phyloP scores from a whole-genome alignment of 2,888 invertebrate species.

The Adelognathus sp. region DNA sequence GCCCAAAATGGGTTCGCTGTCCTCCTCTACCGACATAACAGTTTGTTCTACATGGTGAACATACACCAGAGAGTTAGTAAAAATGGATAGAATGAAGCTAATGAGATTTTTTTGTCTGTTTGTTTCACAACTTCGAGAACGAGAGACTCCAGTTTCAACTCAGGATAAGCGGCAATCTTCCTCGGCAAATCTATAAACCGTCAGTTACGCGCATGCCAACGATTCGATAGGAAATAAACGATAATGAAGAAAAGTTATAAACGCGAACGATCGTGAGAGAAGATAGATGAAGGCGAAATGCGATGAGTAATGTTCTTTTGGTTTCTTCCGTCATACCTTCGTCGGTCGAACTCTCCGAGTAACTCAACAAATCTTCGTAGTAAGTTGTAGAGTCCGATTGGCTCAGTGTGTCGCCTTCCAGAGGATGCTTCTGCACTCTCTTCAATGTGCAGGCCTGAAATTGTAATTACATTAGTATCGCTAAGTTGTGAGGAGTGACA shows the following conservation, averaged over 20 bases:
- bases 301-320: constrained; percentile 44
- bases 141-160: constrained; percentile 41
- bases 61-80: constrained; percentile 73
- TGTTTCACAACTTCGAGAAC: constrained; percentile 41
- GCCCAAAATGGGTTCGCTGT: constrained; percentile 93
- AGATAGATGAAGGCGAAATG: constrained; percentile 54
- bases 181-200: constrained; percentile 71
- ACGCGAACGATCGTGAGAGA: constrained; percentile 8
- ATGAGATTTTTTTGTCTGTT: constrained; percentile 54
- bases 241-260: constrained; percentile 14
- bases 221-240: constrained; percentile 40
- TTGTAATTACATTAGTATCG: too few species aligned
- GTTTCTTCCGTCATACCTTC: constrained; percentile 90
- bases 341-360: constrained; percentile 94
- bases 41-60: constrained; percentile 75
- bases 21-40: constrained; percentile 84
- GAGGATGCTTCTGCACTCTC: constrained; percentile 90
- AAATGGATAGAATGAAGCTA: constrained; percentile 67
- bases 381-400: constrained; percentile 97
- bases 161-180: constrained; percentile 63
- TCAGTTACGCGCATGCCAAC: constrained; percentile 42
- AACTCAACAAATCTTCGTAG: constrained; percentile 96
- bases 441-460: constrained; percentile 89
- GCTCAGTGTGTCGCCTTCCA: constrained; percentile 92
- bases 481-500: too few species aligned